Conservation (phyloP, 2,888 invertebrate species). For the Dermolepida albohirtum region DNA sequence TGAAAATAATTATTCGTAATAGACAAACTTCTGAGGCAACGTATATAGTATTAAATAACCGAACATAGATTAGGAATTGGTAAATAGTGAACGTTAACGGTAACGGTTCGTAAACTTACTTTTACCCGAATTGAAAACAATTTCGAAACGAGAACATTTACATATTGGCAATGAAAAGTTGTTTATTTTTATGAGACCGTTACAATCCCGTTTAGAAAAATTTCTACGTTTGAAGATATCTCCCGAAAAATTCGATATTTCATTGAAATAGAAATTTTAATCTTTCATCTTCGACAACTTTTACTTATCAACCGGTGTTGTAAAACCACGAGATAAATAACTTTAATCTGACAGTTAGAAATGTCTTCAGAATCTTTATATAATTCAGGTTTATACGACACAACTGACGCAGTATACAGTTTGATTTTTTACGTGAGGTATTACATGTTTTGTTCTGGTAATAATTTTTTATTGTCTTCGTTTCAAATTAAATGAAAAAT, state of each 20-base stretch:
- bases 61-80: not conserved
- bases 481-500: too few relatives aligned
- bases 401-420: not conserved
- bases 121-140: slow-evolving; percentile 19
- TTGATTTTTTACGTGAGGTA: not conserved
- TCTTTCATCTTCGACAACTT: slow-evolving; percentile 9
- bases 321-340: slow-evolving; percentile 15
- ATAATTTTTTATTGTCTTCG: too few relatives aligned
- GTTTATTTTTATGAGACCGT: not conserved
- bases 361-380: slow-evolving; percentile 13
- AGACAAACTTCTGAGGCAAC: too few relatives aligned
- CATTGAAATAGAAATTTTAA: slow-evolving; percentile 7
- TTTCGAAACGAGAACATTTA: slow-evolving; percentile 16
- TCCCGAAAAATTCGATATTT: not conserved
- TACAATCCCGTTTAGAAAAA: not conserved
- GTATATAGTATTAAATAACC: too few relatives aligned
- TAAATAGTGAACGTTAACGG: not conserved
- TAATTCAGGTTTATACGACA: slow-evolving; percentile 8
- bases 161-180: slow-evolving; percentile 22
- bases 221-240: not conserved
- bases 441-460: too few relatives aligned
- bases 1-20: too few relatives aligned
- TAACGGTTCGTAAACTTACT: slow-evolving; percentile 25
- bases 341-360: slow-evolving; percentile 18
- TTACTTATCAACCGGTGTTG: not conserved